Base-by-base conservation (phyloP, 1,140 invertebrate species). In the Apis dorsata region DNA sequence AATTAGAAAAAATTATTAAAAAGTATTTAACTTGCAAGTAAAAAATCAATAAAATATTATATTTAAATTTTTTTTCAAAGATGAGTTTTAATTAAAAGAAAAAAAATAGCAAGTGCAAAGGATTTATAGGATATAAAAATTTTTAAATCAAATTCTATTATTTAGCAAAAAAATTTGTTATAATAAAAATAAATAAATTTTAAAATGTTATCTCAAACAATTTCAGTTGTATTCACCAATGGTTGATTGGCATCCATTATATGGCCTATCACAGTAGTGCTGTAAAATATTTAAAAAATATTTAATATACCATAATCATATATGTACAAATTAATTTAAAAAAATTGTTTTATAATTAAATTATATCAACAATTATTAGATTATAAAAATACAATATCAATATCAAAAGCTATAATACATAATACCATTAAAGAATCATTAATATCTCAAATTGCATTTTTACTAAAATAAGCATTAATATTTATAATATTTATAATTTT, bases 221-320 rank as follows among this genome's bases (percentile, higher is more conserved):
- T 63, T 90, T 92, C 90, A 69, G 85, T 75, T 51, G 89, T 80
- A 78, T 92, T 89, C 91, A 93, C 89, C 70, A 93, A 84, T 72
- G 93, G 93, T 80, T 93, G 87, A 81, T 91, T 91, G 71, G 86
- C 92, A 68, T 94, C 93, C 79, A 91, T 83, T 78, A 90, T 83
- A 88, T 91, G 90, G 85, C 92, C 91, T 93, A 94, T 88, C 86
- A 94, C 90, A 92, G 93, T 92, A 91, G 93, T 93, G 91, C 93
- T 94, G 91, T 79, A 93, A 93, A 93, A 88, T 90, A 91, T 90
- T 85, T 57, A 82, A 53, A 68, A 76, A 53, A 19, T 10, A 59
- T 82, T 63, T 21, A 74, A 66, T 81, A 74, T 28, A 44, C 1
- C 49, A 13, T 2, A 51, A 19, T 75, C 1, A 19, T 11, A 10